Evolutionary conservation across 1,140 invertebrate species (phyloP).

Genomic region (Pseudomyrmex concolor): DNA sequence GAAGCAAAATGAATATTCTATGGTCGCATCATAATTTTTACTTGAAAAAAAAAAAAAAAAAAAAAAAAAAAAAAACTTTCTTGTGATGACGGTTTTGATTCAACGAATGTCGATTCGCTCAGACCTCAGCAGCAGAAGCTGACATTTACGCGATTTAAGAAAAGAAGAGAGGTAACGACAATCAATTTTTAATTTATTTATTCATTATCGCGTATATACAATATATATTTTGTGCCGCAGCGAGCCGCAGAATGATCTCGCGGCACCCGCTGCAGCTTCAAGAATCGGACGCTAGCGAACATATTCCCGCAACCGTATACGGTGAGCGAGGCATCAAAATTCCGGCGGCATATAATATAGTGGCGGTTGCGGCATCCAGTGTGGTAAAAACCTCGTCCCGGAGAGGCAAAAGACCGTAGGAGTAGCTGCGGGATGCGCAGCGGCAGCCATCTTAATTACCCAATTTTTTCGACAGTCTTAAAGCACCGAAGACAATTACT

Average conservation of each 20-base stretch:
- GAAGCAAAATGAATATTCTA: not conserved
- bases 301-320: constrained; percentile 21
- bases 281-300: constrained; percentile 7
- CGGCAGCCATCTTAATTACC: constrained; percentile 52
- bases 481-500: constrained; percentile 36
- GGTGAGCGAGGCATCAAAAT: constrained; percentile 44
- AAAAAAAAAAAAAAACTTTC: not conserved
- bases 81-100: not conserved
- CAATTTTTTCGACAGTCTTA: constrained; percentile 50
- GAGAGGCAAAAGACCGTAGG: constrained; percentile 28
- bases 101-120: too few species aligned
- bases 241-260: not conserved
- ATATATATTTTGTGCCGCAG: not conserved
- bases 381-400: constrained; percentile 46
- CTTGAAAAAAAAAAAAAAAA: not conserved
- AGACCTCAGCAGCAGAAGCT: too few species aligned
- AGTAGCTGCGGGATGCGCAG: not conserved
- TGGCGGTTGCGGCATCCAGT: constrained; percentile 32
- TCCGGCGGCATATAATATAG: constrained; percentile 43
- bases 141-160: too few species aligned
- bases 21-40: not conserved
- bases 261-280: not conserved
- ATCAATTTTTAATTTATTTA: constrained; percentile 6
- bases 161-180: too few species aligned
- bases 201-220: not conserved